These are phyloP conservation scores for Aleiodes alternator DNA, from an alignment of 2,888 invertebrate genomes.

Conservation along the genomic window DNA sequence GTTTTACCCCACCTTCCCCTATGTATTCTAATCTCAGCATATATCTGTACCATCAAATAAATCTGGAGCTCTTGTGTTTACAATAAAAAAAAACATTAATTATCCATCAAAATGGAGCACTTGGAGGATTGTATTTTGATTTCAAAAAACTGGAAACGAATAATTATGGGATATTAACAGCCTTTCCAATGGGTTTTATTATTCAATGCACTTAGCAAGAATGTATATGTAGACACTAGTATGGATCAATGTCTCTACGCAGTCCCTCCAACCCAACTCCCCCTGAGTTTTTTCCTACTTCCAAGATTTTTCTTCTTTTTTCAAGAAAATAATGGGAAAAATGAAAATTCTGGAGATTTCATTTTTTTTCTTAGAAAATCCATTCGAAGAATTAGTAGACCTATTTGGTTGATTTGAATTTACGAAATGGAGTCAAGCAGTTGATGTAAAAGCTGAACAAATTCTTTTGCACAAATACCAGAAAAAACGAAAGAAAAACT, in stretches of 20 bases:
- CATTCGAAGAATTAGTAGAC: neutral
- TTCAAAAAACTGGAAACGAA: neutral
- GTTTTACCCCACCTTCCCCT: no score
- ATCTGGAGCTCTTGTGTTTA: no score
- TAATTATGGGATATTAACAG: neutral
- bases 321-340: neutral
- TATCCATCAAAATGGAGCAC: neutral
- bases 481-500: no score
- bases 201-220: neutral
- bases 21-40: no score
- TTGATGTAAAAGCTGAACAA: no score
- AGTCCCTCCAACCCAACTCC: conserved; percentile 8
- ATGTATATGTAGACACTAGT: conserved; percentile 26
- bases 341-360: neutral
- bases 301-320: neutral
- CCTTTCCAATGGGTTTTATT: no score
- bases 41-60: no score
- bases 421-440: no score
- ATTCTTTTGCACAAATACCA: no score
- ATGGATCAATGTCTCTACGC: conserved; percentile 44
- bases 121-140: neutral
- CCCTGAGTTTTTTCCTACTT: neutral
- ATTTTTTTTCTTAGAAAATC: neutral
- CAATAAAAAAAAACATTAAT: neutral
- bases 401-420: no score